Base-by-base conservation (phyloP, 2,797 vertebrate species). In the Muscicapa striata region DNA sequence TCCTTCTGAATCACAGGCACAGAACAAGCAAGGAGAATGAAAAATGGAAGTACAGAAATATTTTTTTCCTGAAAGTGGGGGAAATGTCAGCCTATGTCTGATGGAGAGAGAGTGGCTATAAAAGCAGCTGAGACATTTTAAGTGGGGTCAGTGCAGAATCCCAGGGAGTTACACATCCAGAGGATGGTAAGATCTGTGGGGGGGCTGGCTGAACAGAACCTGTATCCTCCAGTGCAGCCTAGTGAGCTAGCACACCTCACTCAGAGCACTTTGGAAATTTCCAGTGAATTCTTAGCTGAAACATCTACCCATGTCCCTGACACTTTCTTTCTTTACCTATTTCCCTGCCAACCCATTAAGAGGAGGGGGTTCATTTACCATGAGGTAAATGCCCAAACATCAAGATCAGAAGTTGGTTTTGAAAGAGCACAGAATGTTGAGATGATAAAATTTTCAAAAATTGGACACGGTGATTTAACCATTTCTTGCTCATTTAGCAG, bases 21-120 rank as follows among this genome's bases (percentile, higher is more conserved):
- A 73, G 63, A 84, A 78, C 10, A 90, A 45, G 54, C 32, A 81
- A 84, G 51, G 16, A 76, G 20, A 93, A 87, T 26, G 29, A 90
- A 79, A 92, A 90, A 88, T 8, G 3, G 11, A 84, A 86, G 46
- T 13, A 84, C 1, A 84, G 58, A 89, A 62, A 40, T 29, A 6
- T 21, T 7, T 48, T 70, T 89, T 69, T 32, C 13, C 45, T 40
- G 36, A 41, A 89, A 84, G 46, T 16, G 10, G 3, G 26, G 45
- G 32, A 83, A 83, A 84, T 68, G 38, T 57, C 58, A 62, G n/a
- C 36, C 27, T 77, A 43, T 0, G 15, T 69, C 21, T 68, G 46
- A 89, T 38, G 23, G 73, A 75, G 27, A 61, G 21, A 80, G 5
- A n/a, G 11, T 26, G 17, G 7, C 41, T 73, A 23, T 29, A 74